These are phyloP conservation scores for Halichoerus grypus DNA, from an alignment of 2,113 vertebrate genomes.

Conservation along the genomic window DNA sequence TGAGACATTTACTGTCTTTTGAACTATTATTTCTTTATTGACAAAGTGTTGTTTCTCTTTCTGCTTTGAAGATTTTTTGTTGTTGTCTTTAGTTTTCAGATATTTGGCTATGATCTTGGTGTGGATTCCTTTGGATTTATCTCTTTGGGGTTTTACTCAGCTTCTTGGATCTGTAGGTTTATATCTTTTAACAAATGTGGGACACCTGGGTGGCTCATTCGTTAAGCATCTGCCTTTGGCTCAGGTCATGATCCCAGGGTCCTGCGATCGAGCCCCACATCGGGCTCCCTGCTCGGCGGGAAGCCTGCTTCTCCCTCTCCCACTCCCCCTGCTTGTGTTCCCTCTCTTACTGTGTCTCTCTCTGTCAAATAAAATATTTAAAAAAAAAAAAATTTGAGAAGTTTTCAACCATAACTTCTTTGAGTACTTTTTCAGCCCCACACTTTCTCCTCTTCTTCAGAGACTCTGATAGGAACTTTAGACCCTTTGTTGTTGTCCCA, in stretches of 20 bases:
- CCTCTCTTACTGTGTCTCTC: too few species aligned
- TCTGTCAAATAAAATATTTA: too few species aligned
- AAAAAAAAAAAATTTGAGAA: neutral
- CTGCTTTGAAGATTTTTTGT: neutral
- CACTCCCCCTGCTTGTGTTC: too few species aligned
- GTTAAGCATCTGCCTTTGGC: too few species aligned
- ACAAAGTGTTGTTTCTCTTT: neutral
- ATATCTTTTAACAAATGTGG: neutral
- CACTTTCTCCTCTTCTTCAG: neutral
- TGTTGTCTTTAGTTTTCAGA: neutral
- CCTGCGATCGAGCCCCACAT: too few species aligned
- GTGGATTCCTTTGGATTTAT: neutral
- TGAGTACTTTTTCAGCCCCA: neutral
- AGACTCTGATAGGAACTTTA: neutral
- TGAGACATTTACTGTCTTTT: neutral
- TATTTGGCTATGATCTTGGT: neutral
- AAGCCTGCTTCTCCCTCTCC: too few species aligned
- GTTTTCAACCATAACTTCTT: neutral
- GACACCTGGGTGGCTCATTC: too few species aligned
- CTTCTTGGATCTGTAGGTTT: neutral
- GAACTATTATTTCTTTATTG: neutral
- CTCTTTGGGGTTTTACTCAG: neutral
- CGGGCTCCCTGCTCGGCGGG: too few species aligned
- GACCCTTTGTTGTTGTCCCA: neutral
- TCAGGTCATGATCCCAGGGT: too few species aligned